Percentiles rank a stretch among this genome's conserved stretches.
Conservation (phyloP, 2,797 vertebrate genomes). For the Hydrocynus forskahlii region DNA sequence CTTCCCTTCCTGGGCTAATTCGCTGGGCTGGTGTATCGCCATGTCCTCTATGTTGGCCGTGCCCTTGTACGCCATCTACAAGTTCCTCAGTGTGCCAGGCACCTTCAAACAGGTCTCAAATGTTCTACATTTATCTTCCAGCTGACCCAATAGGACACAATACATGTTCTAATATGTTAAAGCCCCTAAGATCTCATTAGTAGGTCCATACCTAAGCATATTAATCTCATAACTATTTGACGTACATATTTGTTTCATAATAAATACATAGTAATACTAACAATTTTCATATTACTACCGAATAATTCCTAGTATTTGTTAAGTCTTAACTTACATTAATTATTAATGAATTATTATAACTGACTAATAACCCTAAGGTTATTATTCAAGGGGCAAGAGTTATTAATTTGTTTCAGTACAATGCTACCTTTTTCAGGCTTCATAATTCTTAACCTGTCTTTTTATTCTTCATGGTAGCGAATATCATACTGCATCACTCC, state of each 20-base stretch:
- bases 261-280: background rate
- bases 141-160: no score
- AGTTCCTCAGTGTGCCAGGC: slow-evolving; percentile 84
- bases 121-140: no score
- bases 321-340: no score
- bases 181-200: no score
- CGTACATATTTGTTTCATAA: background rate
- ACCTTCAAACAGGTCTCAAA: slow-evolving; percentile 88
- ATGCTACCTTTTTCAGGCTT: background rate
- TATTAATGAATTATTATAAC: no score
- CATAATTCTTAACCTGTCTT: slow-evolving; percentile 5
- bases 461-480: slow-evolving; percentile 77
- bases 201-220: no score
- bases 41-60: slow-evolving; percentile 95
- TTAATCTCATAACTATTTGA: background rate
- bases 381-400: no score
- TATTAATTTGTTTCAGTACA: background rate
- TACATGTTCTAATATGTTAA: no score
- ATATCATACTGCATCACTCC: slow-evolving; percentile 96
- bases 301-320: background rate
- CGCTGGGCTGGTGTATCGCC: slow-evolving; percentile 90
- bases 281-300: background rate
- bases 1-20: slow-evolving; percentile 90
- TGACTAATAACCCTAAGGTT: no score
- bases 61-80: slow-evolving; percentile 89